Percentiles rank a stretch among this genome's conserved stretches.
These are phyloP conservation scores for Zaprionus gabonicus DNA, from an alignment of 1,140 invertebrate genomes.

Conservation along the genomic window DNA sequence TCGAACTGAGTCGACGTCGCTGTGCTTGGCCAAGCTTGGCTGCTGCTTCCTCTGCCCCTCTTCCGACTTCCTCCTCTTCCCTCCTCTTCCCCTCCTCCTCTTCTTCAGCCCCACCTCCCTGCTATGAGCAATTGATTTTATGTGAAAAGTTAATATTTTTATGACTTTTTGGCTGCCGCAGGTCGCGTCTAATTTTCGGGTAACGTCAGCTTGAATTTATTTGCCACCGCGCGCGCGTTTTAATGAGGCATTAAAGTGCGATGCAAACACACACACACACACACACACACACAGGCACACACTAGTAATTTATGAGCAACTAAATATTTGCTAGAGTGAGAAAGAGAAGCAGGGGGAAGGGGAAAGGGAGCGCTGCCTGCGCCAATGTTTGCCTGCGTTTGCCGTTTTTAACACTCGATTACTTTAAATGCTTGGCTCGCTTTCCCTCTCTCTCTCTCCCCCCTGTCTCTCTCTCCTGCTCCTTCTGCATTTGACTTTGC, in stretches of 20 bases:
- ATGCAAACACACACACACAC: slow-evolving; percentile 16
- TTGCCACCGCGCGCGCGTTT: slow-evolving; percentile 69
- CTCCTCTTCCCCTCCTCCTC: background rate
- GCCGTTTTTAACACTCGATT: slow-evolving; percentile 83
- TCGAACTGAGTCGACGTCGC: slow-evolving; percentile 6
- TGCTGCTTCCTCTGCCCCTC: background rate
- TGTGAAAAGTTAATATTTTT: slow-evolving; percentile 81
- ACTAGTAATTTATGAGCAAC: slow-evolving; percentile 75
- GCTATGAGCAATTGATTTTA: slow-evolving; percentile 80
- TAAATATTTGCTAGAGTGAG: slow-evolving; percentile 64
- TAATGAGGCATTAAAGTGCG: slow-evolving; percentile 81
- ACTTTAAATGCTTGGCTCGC: slow-evolving; percentile 70
- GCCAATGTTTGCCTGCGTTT: slow-evolving; percentile 78
- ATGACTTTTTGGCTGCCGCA: slow-evolving; percentile 55
- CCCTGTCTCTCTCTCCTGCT: background rate
- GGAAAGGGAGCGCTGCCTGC: slow-evolving; percentile 1
- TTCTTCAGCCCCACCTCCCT: background rate
- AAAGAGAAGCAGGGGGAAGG: background rate
- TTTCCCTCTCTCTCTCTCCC: background rate
- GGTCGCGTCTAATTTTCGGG: slow-evolving; percentile 49
- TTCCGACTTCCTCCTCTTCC: too few relatives aligned
- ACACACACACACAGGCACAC: slow-evolving; percentile 9
- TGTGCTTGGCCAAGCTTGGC: background rate
- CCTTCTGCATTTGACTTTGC: slow-evolving; percentile 63
- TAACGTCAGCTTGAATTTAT: slow-evolving; percentile 79